Conservation (phyloP, 2,888 invertebrate genomes). For the Bombylius major region DNA sequence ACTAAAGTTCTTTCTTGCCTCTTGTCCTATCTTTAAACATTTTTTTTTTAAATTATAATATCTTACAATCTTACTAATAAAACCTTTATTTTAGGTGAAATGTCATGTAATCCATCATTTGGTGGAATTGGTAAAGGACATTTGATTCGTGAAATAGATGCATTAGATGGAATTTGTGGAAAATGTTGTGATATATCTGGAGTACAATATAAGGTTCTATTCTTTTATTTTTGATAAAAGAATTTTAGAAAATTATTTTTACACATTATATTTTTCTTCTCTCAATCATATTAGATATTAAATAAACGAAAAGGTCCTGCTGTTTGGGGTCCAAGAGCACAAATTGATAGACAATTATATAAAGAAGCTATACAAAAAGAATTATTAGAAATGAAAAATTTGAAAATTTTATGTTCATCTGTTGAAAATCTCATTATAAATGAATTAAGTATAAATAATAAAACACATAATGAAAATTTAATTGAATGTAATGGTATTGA, state of each 20-base stretch:
- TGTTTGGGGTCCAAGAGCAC: constrained; percentile 79
- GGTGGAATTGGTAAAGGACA: constrained; percentile 89
- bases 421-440: constrained; percentile 67
- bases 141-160: constrained; percentile 75
- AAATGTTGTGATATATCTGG: constrained; percentile 71
- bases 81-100: constrained; percentile 50
- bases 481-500: constrained; percentile 26
- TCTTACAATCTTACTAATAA: no score
- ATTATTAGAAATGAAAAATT: constrained; percentile 48
- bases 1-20: background rate
- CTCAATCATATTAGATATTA: constrained; percentile 41
- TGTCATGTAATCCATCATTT: constrained; percentile 91
- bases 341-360: constrained; percentile 73
- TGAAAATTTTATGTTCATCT: constrained; percentile 54
- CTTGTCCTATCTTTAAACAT: no score
- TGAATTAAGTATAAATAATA: constrained; percentile 1
- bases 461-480: constrained; percentile 2
- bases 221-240: background rate
- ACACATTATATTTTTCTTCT: background rate
- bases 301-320: constrained; percentile 75
- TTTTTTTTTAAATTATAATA: no score
- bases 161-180: constrained; percentile 72
- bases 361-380: constrained; percentile 62
- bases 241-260: background rate
- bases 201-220: constrained; percentile 55